A percentile compares a stretch with the other conserved stretches of the same genome.
Conservation (phyloP, 37 sponge, comb jelly and placozoan genomes). For the Chondrilla cf. caribensis region DNA sequence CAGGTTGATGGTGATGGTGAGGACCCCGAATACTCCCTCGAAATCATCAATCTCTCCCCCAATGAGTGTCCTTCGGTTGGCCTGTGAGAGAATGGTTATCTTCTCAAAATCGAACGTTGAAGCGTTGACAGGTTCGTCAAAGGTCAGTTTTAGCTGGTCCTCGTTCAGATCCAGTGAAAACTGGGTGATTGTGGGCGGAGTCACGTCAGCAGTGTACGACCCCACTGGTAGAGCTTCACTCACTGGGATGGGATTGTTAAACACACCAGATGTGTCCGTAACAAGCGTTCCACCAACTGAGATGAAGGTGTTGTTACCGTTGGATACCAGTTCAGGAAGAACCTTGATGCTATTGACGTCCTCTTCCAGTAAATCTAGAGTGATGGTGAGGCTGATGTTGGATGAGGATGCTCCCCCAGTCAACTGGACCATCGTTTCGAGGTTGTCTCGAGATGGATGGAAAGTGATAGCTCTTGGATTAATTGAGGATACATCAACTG, state of each 20-base stretch:
- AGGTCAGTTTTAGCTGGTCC: constrained; percentile 55
- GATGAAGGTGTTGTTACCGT: constrained; percentile 64
- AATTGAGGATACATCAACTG: constrained; percentile 61
- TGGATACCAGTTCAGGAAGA: constrained; percentile 47
- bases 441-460: constrained; percentile 20
- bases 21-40: constrained; percentile 56
- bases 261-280: constrained; percentile 57
- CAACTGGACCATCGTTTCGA: constrained; percentile 40
- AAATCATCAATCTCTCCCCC: constrained; percentile 49
- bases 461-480: constrained; percentile 59
- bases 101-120: constrained; percentile 35
- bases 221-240: constrained; percentile 46
- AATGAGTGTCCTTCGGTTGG: constrained; percentile 46
- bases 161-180: constrained; percentile 69
- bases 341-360: constrained; percentile 75
- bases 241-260: constrained; percentile 9
- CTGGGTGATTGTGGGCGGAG: constrained; percentile 42
- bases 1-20: constrained; percentile 57
- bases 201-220: constrained; percentile 33
- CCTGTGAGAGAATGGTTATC: constrained; percentile 46
- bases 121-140: constrained; percentile 80
- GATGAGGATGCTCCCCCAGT: constrained; percentile 58
- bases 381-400: constrained; percentile 51
- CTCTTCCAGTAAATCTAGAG: constrained; percentile 34
- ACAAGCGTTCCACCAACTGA: constrained; percentile 51